Conservation (phyloP, 2,113 vertebrate genomes). For the Machaerirhynchus nigripectus region DNA sequence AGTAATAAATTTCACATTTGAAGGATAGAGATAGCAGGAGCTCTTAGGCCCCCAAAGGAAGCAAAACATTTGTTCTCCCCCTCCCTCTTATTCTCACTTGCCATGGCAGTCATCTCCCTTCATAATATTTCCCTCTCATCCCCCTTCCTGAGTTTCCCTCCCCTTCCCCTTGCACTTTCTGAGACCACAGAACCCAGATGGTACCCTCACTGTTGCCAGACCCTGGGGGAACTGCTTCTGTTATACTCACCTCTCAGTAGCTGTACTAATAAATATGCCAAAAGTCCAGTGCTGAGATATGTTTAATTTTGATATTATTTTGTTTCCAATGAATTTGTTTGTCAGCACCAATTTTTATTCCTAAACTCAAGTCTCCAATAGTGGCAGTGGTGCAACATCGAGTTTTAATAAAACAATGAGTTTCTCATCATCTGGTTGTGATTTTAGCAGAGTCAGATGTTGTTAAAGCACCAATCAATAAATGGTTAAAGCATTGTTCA, state of each 20-base stretch:
- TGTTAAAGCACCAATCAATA: conserved; percentile 28
- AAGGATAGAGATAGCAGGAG: background rate
- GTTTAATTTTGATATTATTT: background rate
- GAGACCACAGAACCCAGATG: conserved; percentile 23
- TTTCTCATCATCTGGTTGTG: background rate
- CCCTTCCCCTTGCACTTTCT: conserved; percentile 4
- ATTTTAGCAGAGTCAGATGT: conserved; percentile 21
- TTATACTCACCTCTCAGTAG: background rate
- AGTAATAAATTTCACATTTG: background rate
- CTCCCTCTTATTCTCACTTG: background rate
- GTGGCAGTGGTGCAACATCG: background rate
- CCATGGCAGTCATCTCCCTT: background rate
- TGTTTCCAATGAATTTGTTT: background rate
- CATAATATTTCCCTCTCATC: conserved; percentile 2
- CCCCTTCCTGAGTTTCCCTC: background rate
- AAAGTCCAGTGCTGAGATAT: background rate
- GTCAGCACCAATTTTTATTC: background rate
- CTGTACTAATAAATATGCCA: background rate
- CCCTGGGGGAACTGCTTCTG: background rate
- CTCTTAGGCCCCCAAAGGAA: background rate
- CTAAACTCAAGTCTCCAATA: background rate
- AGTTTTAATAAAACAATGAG: background rate
- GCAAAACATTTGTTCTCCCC: conserved; percentile 1
- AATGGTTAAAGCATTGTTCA: conserved; percentile 33
- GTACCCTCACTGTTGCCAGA: conserved; percentile 23